These are phyloP conservation scores for Eucidaris tribuloides DNA, from an alignment of 35 echinoderm and acorn worm species.

Conservation along the genomic window DNA sequence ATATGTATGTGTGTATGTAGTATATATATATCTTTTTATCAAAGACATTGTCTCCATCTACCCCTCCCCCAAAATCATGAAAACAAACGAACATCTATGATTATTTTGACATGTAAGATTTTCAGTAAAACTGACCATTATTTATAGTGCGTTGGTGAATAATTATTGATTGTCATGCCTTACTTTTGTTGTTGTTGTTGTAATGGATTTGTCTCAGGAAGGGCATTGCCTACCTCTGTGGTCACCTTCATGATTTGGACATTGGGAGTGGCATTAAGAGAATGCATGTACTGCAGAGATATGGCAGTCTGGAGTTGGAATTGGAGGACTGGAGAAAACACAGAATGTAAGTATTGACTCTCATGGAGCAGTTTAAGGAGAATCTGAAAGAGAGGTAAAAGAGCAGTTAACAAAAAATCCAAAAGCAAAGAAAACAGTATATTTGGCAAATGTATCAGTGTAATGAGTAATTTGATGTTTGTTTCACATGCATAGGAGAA, in stretches of 20 bases:
- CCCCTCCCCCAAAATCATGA: not conserved
- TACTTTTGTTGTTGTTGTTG: constrained; percentile 3
- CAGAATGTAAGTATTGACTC: constrained; percentile 59
- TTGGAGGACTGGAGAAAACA: constrained; percentile 91
- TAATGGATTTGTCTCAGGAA: constrained; percentile 46
- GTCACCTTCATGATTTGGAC: constrained; percentile 88
- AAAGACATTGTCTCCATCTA: not conserved
- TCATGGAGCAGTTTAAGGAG: too few relatives aligned
- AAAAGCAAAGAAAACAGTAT: too few relatives aligned
- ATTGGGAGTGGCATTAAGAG: constrained; percentile 22
- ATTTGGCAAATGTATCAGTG: too few relatives aligned
- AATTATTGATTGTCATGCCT: not conserved
- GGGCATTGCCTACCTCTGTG: constrained; percentile 89
- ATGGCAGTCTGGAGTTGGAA: constrained; percentile 78
- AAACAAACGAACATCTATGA: not conserved
- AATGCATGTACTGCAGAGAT: constrained; percentile 69
- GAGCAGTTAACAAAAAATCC: too few relatives aligned
- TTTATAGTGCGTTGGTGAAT: not conserved
- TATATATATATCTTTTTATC: too few relatives aligned
- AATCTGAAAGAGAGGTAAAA: too few relatives aligned
- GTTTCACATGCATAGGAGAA: too few relatives aligned
- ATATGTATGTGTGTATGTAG: too few relatives aligned
- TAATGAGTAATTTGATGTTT: too few relatives aligned
- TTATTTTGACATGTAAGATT: not conserved
- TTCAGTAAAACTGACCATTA: not conserved